A percentile compares a stretch with the other conserved stretches of the same genome.
Evolutionary conservation across 2,113 vertebrate genomes (phyloP).

Genomic region (Alligator mississippiensis): DNA sequence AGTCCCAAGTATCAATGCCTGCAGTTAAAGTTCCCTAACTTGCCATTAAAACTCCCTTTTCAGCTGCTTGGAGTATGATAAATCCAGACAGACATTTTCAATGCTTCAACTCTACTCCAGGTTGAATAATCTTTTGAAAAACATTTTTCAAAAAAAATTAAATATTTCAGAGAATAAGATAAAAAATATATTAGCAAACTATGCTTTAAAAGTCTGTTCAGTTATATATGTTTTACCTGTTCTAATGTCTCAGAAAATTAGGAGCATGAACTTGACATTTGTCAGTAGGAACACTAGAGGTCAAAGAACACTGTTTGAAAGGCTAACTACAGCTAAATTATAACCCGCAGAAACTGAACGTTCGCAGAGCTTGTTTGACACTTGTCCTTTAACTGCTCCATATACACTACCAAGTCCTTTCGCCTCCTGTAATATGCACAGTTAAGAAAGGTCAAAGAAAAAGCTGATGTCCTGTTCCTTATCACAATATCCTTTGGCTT

Average conservation of each 20-base stretch:
- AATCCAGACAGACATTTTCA: background rate
- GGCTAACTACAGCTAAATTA: background rate
- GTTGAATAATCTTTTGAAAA: background rate
- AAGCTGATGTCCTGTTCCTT: background rate
- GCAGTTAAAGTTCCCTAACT: too few relatives aligned
- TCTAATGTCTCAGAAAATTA: background rate
- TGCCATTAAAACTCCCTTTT: too few relatives aligned
- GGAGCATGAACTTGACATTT: background rate
- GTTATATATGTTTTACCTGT: background rate
- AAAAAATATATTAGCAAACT: background rate
- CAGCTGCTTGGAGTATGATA: too few relatives aligned
- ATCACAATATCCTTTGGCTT: background rate
- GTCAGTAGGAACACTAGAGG: background rate
- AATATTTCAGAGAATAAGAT: background rate
- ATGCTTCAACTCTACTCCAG: background rate
- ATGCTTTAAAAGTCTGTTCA: background rate
- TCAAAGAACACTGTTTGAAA: background rate
- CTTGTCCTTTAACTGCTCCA: background rate
- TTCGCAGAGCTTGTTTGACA: background rate
- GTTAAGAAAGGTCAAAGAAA: background rate
- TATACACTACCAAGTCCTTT: background rate
- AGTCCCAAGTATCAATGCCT: too few relatives aligned
- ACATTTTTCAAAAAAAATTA: background rate
- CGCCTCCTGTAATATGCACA: background rate
- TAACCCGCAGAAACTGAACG: background rate